These are phyloP conservation scores for Oryzias celebensis DNA, from an alignment of 2,113 vertebrate genomes.

Conservation along the genomic window DNA sequence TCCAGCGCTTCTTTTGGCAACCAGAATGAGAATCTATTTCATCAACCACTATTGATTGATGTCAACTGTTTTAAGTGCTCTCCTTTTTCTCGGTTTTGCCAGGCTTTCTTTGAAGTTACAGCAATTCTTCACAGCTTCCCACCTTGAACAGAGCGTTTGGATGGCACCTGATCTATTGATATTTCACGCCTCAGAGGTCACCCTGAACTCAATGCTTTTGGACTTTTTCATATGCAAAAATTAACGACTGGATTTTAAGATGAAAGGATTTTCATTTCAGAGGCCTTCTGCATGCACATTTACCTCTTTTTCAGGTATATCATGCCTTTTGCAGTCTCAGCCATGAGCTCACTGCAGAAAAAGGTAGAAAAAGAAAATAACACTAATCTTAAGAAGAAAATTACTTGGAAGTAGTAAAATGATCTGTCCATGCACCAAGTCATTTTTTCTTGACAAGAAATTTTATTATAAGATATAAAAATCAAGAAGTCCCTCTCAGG, in stretches of 20 bases:
- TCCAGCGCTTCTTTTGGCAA: slow-evolving; percentile 40
- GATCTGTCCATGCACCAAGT: too few relatives aligned
- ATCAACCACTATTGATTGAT: slow-evolving; percentile 58
- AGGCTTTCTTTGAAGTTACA: slow-evolving; percentile 58
- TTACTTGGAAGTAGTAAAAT: too few relatives aligned
- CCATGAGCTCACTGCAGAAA: too few relatives aligned
- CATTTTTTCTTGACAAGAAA: too few relatives aligned
- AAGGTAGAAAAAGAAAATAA: too few relatives aligned
- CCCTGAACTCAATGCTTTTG: slow-evolving; percentile 28
- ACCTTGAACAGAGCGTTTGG: slow-evolving; percentile 53
- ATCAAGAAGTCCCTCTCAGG: too few relatives aligned
- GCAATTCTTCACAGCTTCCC: slow-evolving; percentile 41
- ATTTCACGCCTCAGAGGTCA: slow-evolving; percentile 52
- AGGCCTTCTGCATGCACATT: slow-evolving; percentile 8
- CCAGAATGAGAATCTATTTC: slow-evolving; percentile 48
- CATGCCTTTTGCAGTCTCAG: too few relatives aligned
- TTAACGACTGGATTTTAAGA: slow-evolving; percentile 32
- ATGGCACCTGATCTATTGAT: slow-evolving; percentile 66
- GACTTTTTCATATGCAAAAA: slow-evolving; percentile 58
- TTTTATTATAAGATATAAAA: too few relatives aligned
- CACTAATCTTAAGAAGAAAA: too few relatives aligned
- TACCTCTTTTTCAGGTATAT: too few relatives aligned
- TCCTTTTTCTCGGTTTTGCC: slow-evolving; percentile 40
- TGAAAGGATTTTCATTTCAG: slow-evolving; percentile 32
- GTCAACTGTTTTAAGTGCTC: slow-evolving; percentile 50